These are phyloP conservation scores for Halichondria panicea DNA, from an alignment of 37 sponge, comb jelly and placozoan species.

Conservation along the genomic window DNA sequence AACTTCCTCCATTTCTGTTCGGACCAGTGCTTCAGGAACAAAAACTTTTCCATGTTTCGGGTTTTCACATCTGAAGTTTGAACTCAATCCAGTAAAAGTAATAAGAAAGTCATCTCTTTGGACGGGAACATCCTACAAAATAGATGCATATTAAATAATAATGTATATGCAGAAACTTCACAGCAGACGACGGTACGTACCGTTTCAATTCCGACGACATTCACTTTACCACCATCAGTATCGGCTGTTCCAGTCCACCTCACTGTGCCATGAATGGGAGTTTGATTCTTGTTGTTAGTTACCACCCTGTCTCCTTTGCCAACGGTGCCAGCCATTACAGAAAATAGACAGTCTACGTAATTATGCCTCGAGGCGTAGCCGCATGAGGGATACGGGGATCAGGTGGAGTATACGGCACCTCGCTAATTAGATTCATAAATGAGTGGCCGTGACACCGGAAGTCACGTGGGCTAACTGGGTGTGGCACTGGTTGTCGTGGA, in stretches of 20 bases:
- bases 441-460: too few species aligned
- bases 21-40: slow-evolving; percentile 15
- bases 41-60: slow-evolving; percentile 5
- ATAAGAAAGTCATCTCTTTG: neutral
- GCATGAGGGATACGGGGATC: too few species aligned
- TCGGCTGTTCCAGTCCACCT: slow-evolving; percentile 40
- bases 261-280: slow-evolving; percentile 26
- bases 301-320: slow-evolving; percentile 30
- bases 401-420: too few species aligned
- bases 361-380: too few species aligned
- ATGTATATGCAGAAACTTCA: too few species aligned
- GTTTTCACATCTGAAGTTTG: neutral
- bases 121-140: neutral
- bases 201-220: slow-evolving; percentile 52
- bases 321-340: too few species aligned
- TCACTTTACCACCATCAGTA: neutral
- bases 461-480: too few species aligned
- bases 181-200: slow-evolving; percentile 47
- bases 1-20: neutral
- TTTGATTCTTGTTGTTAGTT: slow-evolving; percentile 11
- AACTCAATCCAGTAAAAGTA: neutral
- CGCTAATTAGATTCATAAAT: too few species aligned
- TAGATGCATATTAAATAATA: neutral
- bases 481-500: too few species aligned
- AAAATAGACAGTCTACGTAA: too few species aligned